phyloP scores from a whole-genome alignment of 2,113 vertebrate species.

The Plectropomus leopardus region DNA sequence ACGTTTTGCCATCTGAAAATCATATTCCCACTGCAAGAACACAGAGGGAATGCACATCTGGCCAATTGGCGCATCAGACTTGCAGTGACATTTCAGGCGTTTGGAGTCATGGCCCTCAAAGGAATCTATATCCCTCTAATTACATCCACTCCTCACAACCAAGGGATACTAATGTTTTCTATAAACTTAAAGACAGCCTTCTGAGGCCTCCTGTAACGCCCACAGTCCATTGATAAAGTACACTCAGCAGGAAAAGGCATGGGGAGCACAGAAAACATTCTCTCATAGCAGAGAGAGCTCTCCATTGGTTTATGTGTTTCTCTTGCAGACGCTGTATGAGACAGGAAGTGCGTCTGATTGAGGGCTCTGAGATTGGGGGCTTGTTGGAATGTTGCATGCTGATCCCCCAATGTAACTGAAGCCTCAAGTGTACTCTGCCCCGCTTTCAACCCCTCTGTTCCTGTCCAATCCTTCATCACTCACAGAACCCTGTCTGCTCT shows the following conservation, averaged over 20 bases:
- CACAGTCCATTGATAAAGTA: constrained; percentile 20
- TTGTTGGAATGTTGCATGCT: constrained; percentile 76
- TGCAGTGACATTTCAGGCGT: constrained; percentile 45
- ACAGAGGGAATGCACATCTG: constrained; percentile 65
- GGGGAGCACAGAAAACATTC: constrained; percentile 47
- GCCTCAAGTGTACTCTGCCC: constrained; percentile 59
- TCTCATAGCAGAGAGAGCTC: constrained; percentile 35
- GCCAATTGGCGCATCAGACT: constrained; percentile 66
- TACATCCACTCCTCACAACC: constrained; percentile 34
- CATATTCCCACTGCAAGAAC: constrained; percentile 52
- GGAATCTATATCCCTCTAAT: constrained; percentile 59
- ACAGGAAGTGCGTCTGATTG: constrained; percentile 74
- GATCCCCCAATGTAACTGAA: constrained; percentile 74
- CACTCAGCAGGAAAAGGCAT: constrained; percentile 42
- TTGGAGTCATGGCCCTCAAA: constrained; percentile 38
- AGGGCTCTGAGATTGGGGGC: constrained; percentile 59
- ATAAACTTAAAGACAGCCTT: constrained; percentile 34
- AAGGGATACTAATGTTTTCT: constrained; percentile 28
- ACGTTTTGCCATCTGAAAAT: constrained; percentile 77
- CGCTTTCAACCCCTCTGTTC: constrained; percentile 46
- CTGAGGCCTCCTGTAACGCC: constrained; percentile 29
- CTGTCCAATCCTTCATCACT: constrained; percentile 64
- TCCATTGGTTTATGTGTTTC: constrained; percentile 41
- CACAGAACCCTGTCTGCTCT: constrained; percentile 69
- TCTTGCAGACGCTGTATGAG: constrained; percentile 34